Evolutionary conservation across 2,113 vertebrate species (phyloP), one percentile per base, ranked within the genome.

Genomic region (Ursus arctos): DNA sequence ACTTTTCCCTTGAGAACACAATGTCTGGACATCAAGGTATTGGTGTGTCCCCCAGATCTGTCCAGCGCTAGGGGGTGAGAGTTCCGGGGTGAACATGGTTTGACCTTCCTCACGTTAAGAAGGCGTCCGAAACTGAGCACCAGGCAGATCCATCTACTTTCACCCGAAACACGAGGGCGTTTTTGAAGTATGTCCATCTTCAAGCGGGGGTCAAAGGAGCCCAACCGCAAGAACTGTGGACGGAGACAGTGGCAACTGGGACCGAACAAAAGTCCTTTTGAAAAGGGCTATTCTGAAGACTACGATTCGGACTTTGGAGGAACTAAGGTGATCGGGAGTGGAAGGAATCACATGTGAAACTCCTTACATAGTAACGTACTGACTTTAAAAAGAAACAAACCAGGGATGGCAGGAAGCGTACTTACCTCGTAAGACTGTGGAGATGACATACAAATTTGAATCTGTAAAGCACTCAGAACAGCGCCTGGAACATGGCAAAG

Each of bases 1-100:
- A 84, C 6, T 86, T 95, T 86, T 94, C 26, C 67, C 67, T 92
- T 95, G 33, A 95, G n/a, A 28, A 77, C 15, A 24, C 77, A 53
- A 14, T 67, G 36, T n/a, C 40, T 97, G 67, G 40, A 97, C 43
- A 86, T 94, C 59, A 82, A 96, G 69, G 87, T 92, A 26, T 51
- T 87, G 69, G 16, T 16, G 21, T 63, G 33, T 47, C 28, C 51
- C 12, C 47, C 2, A 31, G 8, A n/a, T 51, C 55, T 55, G 11
- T 28, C 36, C 40, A 26, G 1, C 61, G 47, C 26, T 1, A 9
- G 61, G 13, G 36, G 51, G 43, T 28, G 26, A 28, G 14, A 0
- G 7, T 77, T 28, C 26, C 3, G 1, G 74, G 43, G 22, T 49
- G 26, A 18, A 49, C 26, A 26, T 6, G 74, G 43, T 31, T 31